These are phyloP conservation scores for Strix uralensis DNA, from an alignment of 2,113 vertebrate species.

Conservation along the genomic window DNA sequence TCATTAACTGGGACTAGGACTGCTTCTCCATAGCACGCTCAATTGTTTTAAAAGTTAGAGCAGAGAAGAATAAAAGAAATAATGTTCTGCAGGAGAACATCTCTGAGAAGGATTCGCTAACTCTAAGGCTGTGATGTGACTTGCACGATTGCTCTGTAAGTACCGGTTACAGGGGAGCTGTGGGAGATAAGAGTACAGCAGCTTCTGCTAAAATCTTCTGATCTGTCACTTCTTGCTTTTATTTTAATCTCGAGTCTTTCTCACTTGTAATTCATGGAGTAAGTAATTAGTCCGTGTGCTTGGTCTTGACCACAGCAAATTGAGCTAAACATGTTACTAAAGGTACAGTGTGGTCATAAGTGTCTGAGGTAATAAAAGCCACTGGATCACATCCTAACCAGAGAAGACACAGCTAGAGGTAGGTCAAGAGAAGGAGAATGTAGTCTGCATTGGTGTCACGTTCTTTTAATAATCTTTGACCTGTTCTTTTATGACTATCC, in stretches of 20 bases:
- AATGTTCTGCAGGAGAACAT: background rate
- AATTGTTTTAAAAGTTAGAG: background rate
- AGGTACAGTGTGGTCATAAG: fast-evolving
- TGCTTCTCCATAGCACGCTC: background rate
- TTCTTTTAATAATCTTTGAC: background rate
- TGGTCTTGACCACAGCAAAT: background rate
- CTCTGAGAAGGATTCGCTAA: background rate
- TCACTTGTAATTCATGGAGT: background rate
- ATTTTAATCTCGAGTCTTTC: background rate
- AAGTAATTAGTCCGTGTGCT: background rate
- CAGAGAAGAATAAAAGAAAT: background rate
- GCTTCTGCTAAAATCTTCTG: background rate
- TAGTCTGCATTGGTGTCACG: background rate
- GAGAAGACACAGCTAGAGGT: background rate
- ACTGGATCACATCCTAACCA: background rate
- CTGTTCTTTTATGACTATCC: background rate
- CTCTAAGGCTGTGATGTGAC: background rate
- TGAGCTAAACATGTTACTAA: background rate
- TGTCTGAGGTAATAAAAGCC: background rate
- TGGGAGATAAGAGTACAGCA: background rate
- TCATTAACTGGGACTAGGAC: background rate
- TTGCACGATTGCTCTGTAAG: background rate
- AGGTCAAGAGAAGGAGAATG: background rate
- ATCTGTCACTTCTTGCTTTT: background rate
- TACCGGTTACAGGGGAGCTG: background rate